Base-by-base conservation (phyloP, 2,797 vertebrate species). In the Scolopax bukidnonensis region DNA sequence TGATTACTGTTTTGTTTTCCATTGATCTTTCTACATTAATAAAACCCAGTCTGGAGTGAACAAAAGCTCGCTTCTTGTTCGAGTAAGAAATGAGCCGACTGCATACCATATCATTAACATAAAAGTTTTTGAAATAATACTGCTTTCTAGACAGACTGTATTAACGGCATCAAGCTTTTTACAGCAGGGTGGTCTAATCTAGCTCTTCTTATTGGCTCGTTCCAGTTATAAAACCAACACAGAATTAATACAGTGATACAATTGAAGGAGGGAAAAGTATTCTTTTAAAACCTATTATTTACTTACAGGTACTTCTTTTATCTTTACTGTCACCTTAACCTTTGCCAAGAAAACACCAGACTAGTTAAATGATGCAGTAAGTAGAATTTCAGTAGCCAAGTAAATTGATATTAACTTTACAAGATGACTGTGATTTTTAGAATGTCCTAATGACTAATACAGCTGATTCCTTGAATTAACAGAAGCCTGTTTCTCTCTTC, bases 101-200 rank as follows among this genome's bases (percentile, higher is more conserved):
- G 48, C 94, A 97, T 97, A 97, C 97, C 96, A 96, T 98, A 97
- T 98, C 97, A 97, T 98, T 98, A 97, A 97, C 97, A 98, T 97
- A 95, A 97, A 98, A 97, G 91, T 98, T 98, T 97, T 95, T 96
- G 84, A 98, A 98, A 98, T 96, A 98, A 97, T 97, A 93, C 97
- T 94, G 95, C 96, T 97, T 97, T 98, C 97, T 96, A 98, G 96
- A 96, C 97, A 98, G 96, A 96, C 96, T 96, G 87, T 93, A 98
- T 98, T 97, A 98, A 98, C 97, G 97, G 97, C 93, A 96, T 94
- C 94, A 96, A 93, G 96, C 71, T 87, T 96, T 92, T 94, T 95
- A 87, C 95, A 96, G 92, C 96, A 78, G 97, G 98, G 98, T 98
- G 98, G 98, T 98, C 97, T 96, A 50, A 94, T 89, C 95, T 80